phyloP scores from a whole-genome alignment of 2,113 vertebrate genomes.

The Coptodon rendalli region DNA sequence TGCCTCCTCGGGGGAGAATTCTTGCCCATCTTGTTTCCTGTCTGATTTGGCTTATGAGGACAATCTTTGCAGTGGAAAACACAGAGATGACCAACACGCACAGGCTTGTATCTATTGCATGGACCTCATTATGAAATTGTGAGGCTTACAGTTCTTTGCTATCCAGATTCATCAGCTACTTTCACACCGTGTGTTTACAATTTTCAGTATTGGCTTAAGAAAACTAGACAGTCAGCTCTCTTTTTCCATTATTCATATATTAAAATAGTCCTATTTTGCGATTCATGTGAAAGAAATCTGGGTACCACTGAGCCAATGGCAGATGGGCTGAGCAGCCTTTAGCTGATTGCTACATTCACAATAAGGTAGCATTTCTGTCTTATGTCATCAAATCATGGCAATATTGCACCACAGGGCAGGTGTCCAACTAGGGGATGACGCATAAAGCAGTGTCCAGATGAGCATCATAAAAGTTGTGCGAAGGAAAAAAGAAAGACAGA shows the following conservation, averaged over 20 bases:
- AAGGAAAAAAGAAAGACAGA: neutral
- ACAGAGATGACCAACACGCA: neutral
- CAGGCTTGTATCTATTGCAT: neutral
- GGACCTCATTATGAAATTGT: neutral
- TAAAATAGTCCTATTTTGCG: neutral
- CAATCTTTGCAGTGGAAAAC: neutral
- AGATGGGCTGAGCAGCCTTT: neutral
- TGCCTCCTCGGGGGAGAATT: neutral
- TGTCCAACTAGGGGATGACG: neutral
- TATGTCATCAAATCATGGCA: neutral
- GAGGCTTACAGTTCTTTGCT: neutral
- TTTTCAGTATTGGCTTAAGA: neutral
- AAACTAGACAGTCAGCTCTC: neutral
- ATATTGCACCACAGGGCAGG: neutral
- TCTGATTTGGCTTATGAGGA: neutral
- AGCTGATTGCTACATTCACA: neutral
- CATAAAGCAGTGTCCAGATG: conserved; percentile 5
- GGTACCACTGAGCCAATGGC: neutral
- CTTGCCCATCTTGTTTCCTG: conserved; percentile 1
- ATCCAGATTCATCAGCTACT: neutral
- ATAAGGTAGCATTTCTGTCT: neutral
- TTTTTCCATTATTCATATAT: neutral
- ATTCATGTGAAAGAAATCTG: neutral
- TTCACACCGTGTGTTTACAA: neutral
- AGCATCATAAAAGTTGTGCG: conserved; percentile 1